Base-by-base conservation (phyloP, 2,113 vertebrate genomes). In the Myanophis thanlyinensis region DNA sequence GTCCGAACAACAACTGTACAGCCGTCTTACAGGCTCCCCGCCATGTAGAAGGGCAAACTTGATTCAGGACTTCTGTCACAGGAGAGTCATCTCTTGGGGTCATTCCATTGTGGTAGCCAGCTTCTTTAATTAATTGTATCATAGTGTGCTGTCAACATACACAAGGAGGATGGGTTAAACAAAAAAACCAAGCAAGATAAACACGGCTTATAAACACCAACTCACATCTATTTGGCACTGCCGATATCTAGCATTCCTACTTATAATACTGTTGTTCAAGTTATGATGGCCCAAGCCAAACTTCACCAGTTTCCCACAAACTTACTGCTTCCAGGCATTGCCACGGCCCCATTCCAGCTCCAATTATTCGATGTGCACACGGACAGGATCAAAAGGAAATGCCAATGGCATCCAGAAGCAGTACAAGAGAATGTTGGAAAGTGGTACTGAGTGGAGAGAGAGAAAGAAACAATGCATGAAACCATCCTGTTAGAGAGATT, bases 41-140 rank as follows among this genome's bases (percentile, higher is more conserved):
- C 99, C 99, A 99, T 1, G 98, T 99, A 93, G 99, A 99, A 56
- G 99, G 99, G 94, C 99, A 99, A 94, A 99, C 99, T 96, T 99
- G 99, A 95, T 99, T 99, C 94, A 99, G 98, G 23, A 99, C 98
- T 97, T 99, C 99, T 0, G 99, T 99, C 95, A 99, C 98, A 0
- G 98, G 98, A 44, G 98, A 98, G 92, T 99, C 98, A 0, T 99
- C 99, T 44, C 98, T 97, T 51, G 98, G 97, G 0, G 98, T 98
- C 94, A 99, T 97, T 89, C 98, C 99, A 1, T 99, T 99, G 92
- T 98, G 98, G 95, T 98, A 99, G 54, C 98, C 98, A 1, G 98
- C 98, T 92, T 99, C 99, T 96, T 99, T 99, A 94, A 99, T 98
- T 95, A 99, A 96, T 97, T 99, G 99, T 95, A 99, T 97, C 98